phyloP scores from a whole-genome alignment of 1,140 invertebrate species.

The Drosophila funebris region DNA sequence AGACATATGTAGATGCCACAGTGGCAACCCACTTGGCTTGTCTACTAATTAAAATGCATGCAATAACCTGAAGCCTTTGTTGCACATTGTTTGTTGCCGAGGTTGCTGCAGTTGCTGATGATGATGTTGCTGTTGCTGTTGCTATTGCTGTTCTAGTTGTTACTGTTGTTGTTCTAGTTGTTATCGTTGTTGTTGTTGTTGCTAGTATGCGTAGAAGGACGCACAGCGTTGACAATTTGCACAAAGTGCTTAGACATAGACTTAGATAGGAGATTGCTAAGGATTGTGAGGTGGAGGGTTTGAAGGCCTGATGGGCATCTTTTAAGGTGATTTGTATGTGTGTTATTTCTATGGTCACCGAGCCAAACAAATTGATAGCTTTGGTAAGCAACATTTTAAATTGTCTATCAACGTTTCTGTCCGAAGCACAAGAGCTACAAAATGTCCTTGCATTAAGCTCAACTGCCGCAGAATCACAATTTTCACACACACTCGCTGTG shows the following conservation, averaged over 20 bases:
- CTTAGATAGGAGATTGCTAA: conserved; percentile 26
- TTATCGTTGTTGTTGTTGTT: conserved; percentile 35
- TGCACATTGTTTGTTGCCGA: conserved; percentile 65
- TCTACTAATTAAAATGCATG: conserved; percentile 82
- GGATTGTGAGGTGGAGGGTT: neutral
- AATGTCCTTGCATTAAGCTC: conserved; percentile 59
- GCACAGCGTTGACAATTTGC: conserved; percentile 69
- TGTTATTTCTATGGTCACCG: neutral
- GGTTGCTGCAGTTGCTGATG: conserved; percentile 50
- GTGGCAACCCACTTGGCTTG: conserved; percentile 70
- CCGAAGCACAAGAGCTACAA: conserved; percentile 58
- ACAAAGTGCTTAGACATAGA: conserved; percentile 69
- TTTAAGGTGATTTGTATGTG: conserved; percentile 15
- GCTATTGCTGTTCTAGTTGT: conserved; percentile 37
- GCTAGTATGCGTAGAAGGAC: conserved; percentile 73
- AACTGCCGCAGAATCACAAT: conserved; percentile 17
- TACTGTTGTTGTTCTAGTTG: conserved; percentile 35
- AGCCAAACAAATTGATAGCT: conserved; percentile 69
- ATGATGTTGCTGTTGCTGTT: conserved; percentile 30
- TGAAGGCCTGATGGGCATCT: neutral
- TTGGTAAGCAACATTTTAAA: conserved; percentile 66
- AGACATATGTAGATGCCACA: conserved; percentile 32
- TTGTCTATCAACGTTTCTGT: conserved; percentile 70
- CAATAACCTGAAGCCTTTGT: conserved; percentile 82
- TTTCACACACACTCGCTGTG: conserved; percentile 7